phyloP scores from a whole-genome alignment of 1,140 invertebrate genomes.

The Neocloeon triangulifer region DNA sequence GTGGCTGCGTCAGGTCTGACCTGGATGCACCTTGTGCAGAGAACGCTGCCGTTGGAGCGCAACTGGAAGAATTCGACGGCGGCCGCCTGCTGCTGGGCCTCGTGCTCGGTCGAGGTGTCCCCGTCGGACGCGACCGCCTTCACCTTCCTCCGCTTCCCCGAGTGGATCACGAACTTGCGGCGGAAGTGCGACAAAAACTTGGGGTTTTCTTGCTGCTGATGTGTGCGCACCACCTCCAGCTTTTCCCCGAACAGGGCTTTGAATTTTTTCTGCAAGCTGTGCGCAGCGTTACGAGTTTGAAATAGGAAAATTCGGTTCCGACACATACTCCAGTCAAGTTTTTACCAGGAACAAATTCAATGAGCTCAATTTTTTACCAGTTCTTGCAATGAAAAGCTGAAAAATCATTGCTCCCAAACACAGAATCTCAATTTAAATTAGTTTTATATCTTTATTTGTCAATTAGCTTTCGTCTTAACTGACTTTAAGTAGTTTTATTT shows the following conservation, averaged over 20 bases:
- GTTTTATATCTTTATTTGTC: too few relatives aligned
- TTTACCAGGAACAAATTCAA: too few relatives aligned
- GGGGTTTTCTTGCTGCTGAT: constrained; percentile 96
- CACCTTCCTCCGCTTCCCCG: constrained; percentile 46
- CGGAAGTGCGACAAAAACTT: constrained; percentile 99
- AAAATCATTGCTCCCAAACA: too few relatives aligned
- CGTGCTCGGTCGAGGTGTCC: not conserved
- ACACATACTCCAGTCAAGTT: not conserved
- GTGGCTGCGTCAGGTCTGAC: constrained; percentile 52
- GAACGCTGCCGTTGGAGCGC: constrained; percentile 80
- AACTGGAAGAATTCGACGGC: constrained; percentile 86
- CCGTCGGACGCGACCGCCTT: constrained; percentile 28
- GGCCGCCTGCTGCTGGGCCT: constrained; percentile 18
- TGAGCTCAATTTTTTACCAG: too few relatives aligned
- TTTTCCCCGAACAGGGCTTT: constrained; percentile 87
- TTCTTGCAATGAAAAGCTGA: too few relatives aligned
- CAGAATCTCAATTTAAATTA: too few relatives aligned
- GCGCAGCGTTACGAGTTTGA: not conserved
- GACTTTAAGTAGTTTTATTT: too few relatives aligned
- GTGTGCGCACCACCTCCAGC: constrained; percentile 89
- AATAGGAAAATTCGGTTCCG: not conserved
- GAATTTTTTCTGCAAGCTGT: constrained; percentile 88
- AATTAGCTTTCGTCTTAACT: too few relatives aligned
- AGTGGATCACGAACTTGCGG: constrained; percentile 79
- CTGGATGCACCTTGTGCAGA: constrained; percentile 87